Evolutionary conservation across 30 jellyfish, hydroid and myxozoan species (phyloP).

Genomic region (Nemopilema nomurai): DNA sequence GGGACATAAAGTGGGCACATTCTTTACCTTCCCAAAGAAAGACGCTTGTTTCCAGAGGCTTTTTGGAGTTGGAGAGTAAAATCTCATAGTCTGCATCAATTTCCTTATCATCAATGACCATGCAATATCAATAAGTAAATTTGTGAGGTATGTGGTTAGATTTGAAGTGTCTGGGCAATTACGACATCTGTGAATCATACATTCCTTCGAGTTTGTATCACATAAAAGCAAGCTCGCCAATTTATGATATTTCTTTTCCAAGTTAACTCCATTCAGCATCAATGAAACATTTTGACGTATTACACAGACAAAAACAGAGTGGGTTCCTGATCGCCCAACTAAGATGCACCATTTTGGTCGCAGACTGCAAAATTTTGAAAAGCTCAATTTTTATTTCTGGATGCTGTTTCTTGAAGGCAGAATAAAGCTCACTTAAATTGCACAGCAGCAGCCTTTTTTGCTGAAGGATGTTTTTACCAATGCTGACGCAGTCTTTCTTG

Average conservation of each 20-base stretch:
- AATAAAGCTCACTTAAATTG: conserved; percentile 40
- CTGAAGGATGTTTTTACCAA: conserved; percentile 28
- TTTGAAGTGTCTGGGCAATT: conserved; percentile 54
- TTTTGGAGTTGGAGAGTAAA: too few relatives aligned
- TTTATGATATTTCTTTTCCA: conserved; percentile 30
- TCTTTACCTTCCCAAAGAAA: too few relatives aligned
- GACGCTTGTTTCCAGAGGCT: too few relatives aligned
- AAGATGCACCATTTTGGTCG: conserved; percentile 76
- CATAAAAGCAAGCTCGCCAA: conserved; percentile 49
- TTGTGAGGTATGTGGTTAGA: not conserved
- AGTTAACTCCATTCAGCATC: conserved; percentile 38
- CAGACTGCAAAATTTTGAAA: conserved; percentile 70
- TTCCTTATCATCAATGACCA: not conserved
- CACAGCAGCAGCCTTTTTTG: conserved; percentile 63
- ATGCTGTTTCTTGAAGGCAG: conserved; percentile 37
- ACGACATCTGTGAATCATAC: conserved; percentile 73
- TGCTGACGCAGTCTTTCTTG: conserved; percentile 58
- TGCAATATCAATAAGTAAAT: not conserved
- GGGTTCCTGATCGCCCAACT: conserved; percentile 81
- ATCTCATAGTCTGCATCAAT: not conserved
- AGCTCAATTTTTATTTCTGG: conserved; percentile 54
- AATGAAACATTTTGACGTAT: conserved; percentile 60
- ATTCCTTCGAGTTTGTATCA: conserved; percentile 57
- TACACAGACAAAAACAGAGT: conserved; percentile 80
- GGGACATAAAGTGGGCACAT: too few relatives aligned